phyloP scores from a whole-genome alignment of 2,797 vertebrate species.

The Anableps anableps region DNA sequence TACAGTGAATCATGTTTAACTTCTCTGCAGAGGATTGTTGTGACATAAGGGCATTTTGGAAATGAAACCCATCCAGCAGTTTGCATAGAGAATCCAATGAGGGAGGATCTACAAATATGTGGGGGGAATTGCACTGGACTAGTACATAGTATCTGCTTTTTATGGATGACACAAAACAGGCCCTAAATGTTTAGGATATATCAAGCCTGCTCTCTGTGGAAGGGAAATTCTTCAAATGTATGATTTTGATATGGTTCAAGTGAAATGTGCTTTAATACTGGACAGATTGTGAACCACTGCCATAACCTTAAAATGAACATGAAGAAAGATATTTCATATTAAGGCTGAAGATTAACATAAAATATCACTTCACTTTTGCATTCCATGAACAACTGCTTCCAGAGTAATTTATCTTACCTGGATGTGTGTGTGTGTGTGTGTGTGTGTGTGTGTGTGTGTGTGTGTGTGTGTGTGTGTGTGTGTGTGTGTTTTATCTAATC shows the following conservation, averaged over 20 bases:
- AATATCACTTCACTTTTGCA: not conserved
- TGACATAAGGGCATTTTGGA: constrained; percentile 49
- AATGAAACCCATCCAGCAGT: constrained; percentile 58
- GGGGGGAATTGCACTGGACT: constrained; percentile 3
- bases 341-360: not conserved
- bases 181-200: constrained; percentile 1
- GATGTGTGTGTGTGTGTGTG: not conserved
- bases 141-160: constrained; percentile 5
- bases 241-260: not conserved
- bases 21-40: constrained; percentile 53
- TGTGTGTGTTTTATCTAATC: not conserved
- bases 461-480: too few species aligned
- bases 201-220: constrained; percentile 1
- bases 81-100: constrained; percentile 27
- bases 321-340: not conserved
- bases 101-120: constrained; percentile 43
- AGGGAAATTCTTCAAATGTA: constrained; percentile 12
- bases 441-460: too few species aligned
- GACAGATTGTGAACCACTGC: not conserved
- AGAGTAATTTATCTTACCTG: not conserved
- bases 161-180: constrained; percentile 31
- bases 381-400: not conserved
- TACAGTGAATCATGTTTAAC: constrained; percentile 67
- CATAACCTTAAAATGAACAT: not conserved
- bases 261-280: constrained; percentile 13